Percentiles rank a stretch among this genome's conserved stretches.
phyloP scores from a whole-genome alignment of 1,140 invertebrate species.

The Tetraneura akinire region DNA sequence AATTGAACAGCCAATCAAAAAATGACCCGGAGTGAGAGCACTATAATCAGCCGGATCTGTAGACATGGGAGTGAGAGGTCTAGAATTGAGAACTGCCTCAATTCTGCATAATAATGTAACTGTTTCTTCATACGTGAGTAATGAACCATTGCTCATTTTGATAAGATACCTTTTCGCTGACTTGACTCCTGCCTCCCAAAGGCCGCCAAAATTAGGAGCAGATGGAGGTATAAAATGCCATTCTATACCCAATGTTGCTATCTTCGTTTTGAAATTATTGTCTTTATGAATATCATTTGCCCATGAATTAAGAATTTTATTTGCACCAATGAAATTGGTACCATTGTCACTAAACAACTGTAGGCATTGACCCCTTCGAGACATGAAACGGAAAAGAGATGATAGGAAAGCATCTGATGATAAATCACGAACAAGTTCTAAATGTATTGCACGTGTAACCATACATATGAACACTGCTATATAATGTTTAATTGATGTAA shows the following conservation, averaged over 20 bases:
- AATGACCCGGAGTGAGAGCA: too few species aligned
- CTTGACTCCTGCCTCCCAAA: too few species aligned
- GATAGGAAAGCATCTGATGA: slow-evolving; percentile 56
- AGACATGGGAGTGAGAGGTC: not conserved
- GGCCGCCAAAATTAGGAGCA: too few species aligned
- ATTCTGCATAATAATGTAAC: too few species aligned
- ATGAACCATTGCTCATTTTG: too few species aligned
- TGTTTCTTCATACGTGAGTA: too few species aligned
- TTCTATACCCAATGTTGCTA: too few species aligned
- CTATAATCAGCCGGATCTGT: too few species aligned
- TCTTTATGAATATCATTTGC: not conserved
- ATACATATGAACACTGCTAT: not conserved
- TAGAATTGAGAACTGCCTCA: not conserved
- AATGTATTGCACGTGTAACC: slow-evolving; percentile 30
- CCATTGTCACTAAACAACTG: slow-evolving; percentile 58
- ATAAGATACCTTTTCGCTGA: too few species aligned
- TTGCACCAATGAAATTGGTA: slow-evolving; percentile 57
- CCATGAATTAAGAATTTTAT: not conserved
- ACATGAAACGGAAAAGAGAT: slow-evolving; percentile 57
- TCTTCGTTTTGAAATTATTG: too few species aligned
- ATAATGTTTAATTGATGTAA: not conserved
- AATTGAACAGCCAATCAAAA: too few species aligned
- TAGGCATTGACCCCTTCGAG: slow-evolving; percentile 55
- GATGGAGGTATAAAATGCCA: too few species aligned
- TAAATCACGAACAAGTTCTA: slow-evolving; percentile 57